Conservation (phyloP, 2,888 invertebrate species). For the Scaptomyza tumidula region DNA sequence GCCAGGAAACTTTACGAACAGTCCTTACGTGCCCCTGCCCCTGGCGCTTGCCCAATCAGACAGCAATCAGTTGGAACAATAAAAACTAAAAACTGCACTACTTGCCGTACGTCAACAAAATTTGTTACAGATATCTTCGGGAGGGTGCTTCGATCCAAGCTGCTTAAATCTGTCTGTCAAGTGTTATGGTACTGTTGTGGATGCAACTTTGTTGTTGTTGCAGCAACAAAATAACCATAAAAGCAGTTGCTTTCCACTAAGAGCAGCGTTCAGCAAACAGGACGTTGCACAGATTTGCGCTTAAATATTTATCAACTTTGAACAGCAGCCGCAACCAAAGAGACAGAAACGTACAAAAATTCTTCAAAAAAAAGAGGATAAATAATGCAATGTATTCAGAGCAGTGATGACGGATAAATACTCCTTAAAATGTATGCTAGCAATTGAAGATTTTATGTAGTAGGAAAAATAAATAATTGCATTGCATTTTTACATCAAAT, state of each 20-base stretch:
- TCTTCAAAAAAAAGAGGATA: not conserved
- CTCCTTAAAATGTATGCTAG: not conserved
- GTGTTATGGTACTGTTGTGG: constrained; percentile 33
- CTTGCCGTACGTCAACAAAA: constrained; percentile 44
- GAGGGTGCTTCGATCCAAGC: constrained; percentile 29
- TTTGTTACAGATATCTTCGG: constrained; percentile 29
- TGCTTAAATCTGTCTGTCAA: constrained; percentile 37
- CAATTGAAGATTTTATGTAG: not conserved
- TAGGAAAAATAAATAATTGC: not conserved
- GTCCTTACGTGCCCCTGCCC: not conserved
- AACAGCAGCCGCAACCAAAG: constrained; percentile 37
- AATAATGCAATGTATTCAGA: not conserved
- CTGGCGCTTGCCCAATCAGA: not conserved
- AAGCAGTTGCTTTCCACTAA: constrained; percentile 50
- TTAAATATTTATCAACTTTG: constrained; percentile 69
- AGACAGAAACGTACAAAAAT: not conserved
- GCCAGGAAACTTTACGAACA: constrained; percentile 33
- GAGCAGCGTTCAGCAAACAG: constrained; percentile 24
- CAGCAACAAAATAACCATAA: constrained; percentile 43
- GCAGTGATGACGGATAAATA: not conserved
- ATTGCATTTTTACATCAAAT: not conserved
- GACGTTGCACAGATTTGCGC: constrained; percentile 43
- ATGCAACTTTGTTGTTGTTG: constrained; percentile 13
- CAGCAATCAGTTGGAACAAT: constrained; percentile 33
- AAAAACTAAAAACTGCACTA: constrained; percentile 28